Evolutionary conservation across 2,113 vertebrate species (phyloP), one percentile per base, ranked within the genome.

Genomic region (Cricetomys ansorgei): DNA sequence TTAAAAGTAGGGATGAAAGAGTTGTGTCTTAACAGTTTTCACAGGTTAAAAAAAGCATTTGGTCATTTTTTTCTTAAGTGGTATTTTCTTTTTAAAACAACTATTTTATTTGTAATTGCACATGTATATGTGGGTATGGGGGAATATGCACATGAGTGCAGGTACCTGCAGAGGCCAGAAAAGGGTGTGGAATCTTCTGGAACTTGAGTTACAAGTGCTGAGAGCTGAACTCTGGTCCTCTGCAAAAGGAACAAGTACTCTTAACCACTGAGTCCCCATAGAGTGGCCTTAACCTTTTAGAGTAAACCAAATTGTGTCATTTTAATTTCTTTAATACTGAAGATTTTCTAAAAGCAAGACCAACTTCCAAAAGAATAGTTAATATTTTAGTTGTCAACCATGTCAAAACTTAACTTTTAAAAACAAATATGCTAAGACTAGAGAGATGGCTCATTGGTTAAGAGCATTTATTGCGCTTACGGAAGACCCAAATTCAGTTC

Each of bases 261-360:
- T 75, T 45, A 73, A 45, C 70, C 40, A 6, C 40, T 5, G 65
- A 67, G 65, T 31, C 40, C 70, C 70, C n/a, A n/a, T 70, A 40
- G 19, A 72, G 19, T 23, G 67, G 69, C 69, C 1, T 37, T 92
- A 76, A 80, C 25, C 64, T 83, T 97, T 83, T 11, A 77, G 9
- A 73, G 34, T 40, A 90, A 94, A 34, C 89, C n/a, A 95, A 70
- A 92, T 53, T 76, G 43, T 84, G 17, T 83, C 23, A 89, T 81
- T 93, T 95, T 87, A 95, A 94, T 91, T 96, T 94, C 48, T 40
- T 37, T 81, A 84, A n/a, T 25, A 94, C 10, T 88, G 19, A 85
- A 73, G 13, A 83, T 91, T 92, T 89, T 62, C 50, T 48, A 65
- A 70, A 70, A 37, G 37, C 21, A 77, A 85, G 45, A 83, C 7